phyloP scores from a whole-genome alignment of 2,113 vertebrate genomes.

The Bubalus kerabau region DNA sequence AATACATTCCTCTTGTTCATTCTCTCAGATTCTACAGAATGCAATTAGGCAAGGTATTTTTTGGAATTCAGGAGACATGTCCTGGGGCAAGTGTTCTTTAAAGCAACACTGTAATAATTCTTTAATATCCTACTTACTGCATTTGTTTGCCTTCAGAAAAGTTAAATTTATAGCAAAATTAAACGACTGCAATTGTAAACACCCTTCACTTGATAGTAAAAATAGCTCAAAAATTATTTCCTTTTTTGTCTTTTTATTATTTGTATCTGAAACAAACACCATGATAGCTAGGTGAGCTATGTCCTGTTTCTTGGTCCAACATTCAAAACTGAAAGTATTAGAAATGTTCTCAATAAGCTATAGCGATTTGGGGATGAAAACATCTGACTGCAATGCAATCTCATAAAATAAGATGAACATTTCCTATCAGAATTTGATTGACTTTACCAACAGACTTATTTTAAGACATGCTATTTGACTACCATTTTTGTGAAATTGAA shows the following conservation, averaged over 20 bases:
- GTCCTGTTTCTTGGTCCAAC: background rate
- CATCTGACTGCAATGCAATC: background rate
- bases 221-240: background rate
- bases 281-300: background rate
- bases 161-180: background rate
- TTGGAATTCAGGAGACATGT: background rate
- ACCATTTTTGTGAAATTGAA: background rate
- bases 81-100: conserved; percentile 17
- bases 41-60: background rate
- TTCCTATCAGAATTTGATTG: background rate
- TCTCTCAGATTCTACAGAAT: background rate
- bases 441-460: background rate
- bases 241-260: background rate
- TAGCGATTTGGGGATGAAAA: background rate
- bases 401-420: background rate
- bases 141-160: background rate
- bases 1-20: background rate
- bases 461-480: background rate
- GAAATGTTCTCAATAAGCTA: background rate
- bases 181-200: background rate
- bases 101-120: background rate
- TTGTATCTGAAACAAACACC: background rate
- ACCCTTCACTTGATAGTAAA: background rate
- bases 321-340: background rate
- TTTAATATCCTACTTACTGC: background rate